Percentiles rank a stretch among this genome's conserved stretches.
These are phyloP conservation scores for Conopomorpha cramerella DNA, from an alignment of 1,140 invertebrate genomes.

Conservation along the genomic window DNA sequence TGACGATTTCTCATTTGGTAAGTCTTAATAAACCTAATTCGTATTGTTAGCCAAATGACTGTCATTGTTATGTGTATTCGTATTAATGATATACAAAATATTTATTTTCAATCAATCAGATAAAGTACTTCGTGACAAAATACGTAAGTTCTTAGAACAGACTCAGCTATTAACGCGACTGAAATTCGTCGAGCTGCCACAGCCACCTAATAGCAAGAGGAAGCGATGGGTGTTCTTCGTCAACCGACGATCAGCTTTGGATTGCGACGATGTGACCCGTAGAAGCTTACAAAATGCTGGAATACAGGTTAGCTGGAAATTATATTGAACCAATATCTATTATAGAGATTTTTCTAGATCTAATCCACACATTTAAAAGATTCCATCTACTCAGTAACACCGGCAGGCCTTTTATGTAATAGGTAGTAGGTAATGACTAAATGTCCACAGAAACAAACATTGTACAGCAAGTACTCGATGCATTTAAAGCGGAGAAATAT, in stretches of 20 bases:
- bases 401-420: too few relatives aligned
- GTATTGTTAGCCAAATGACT: conserved; percentile 2
- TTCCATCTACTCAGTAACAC: too few relatives aligned
- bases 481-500: too few relatives aligned
- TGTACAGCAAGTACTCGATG: too few relatives aligned
- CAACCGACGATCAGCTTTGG: conserved; percentile 24
- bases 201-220: conserved; percentile 18
- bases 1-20: conserved; percentile 33
- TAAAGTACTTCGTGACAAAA: conserved; percentile 28
- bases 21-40: too few relatives aligned
- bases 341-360: conserved; percentile 1
- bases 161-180: conserved; percentile 17
- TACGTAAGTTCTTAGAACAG: conserved; percentile 18
- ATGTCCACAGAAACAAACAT: too few relatives aligned
- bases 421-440: too few relatives aligned
- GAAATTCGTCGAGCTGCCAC: conserved; percentile 22
- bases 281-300: conserved; percentile 25
- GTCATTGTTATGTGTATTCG: neutral
- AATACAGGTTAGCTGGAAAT: conserved; percentile 22
- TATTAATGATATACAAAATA: conserved; percentile 1
- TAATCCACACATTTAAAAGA: too few relatives aligned
- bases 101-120: conserved; percentile 14
- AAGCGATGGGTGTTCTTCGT: conserved; percentile 38
- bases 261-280: conserved; percentile 20
- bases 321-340: neutral